Conservation (phyloP, 2,888 invertebrate genomes). For the Sminthurinus aureus region DNA sequence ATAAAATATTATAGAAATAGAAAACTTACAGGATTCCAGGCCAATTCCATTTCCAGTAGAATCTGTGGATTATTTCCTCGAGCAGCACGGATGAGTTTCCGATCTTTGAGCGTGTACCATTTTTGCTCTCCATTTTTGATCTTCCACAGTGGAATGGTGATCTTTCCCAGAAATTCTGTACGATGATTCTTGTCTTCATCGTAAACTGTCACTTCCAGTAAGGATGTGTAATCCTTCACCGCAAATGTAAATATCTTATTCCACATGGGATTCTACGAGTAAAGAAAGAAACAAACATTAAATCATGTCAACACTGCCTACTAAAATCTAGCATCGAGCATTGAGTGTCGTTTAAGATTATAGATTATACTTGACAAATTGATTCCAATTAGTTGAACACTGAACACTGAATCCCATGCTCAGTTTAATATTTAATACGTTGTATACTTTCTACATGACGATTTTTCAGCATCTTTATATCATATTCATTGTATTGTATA, state of each 20-base stretch:
- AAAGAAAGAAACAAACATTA: no score
- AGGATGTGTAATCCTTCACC: conserved; percentile 95
- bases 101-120: conserved; percentile 97
- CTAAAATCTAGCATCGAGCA: no score
- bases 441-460: no score
- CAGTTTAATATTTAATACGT: no score
- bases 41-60: conserved; percentile 85
- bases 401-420: no score
- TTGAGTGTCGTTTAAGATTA: no score
- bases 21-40: conserved; percentile 85
- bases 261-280: conserved; percentile 81
- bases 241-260: conserved; percentile 98
- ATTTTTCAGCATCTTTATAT: no score
- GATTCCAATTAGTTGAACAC: no score
- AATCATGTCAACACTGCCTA: no score
- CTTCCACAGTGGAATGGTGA: conserved; percentile 84
- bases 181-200: conserved; percentile 98
- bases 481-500: no score
- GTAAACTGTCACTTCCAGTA: conserved; percentile 93
- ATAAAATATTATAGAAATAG: background rate
- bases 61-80: conserved; percentile 93
- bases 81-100: conserved; percentile 86
- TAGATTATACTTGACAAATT: no score
- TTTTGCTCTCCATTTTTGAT: conserved; percentile 89
- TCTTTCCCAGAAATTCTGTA: conserved; percentile 94